Percentiles rank a stretch among this genome's conserved stretches.
Evolutionary conservation across 2,888 invertebrate genomes (phyloP).

Genomic region (Caenorhabditis sp.): DNA sequence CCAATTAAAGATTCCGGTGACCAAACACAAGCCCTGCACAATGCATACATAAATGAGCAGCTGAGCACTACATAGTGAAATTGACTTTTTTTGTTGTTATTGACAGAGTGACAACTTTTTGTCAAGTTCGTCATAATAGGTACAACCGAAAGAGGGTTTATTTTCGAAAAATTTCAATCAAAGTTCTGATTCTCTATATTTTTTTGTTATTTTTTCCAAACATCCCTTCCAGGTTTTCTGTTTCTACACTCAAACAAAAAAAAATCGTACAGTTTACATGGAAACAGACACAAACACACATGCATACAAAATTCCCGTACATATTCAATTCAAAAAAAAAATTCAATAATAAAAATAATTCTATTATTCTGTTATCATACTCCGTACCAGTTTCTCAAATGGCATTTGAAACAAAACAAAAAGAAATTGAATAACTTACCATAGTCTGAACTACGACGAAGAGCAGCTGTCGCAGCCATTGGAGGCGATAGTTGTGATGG

Average conservation of each 20-base stretch:
- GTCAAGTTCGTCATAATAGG: no score
- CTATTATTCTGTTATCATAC: not conserved
- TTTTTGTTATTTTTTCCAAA: no score
- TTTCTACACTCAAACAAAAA: not conserved
- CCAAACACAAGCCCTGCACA: slow-evolving; percentile 24
- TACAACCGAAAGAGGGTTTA: no score
- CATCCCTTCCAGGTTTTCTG: not conserved
- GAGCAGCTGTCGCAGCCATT: slow-evolving; percentile 53
- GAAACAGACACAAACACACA: not conserved
- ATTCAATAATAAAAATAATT: not conserved
- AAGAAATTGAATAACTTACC: slow-evolving; percentile 19
- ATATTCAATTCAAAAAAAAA: not conserved
- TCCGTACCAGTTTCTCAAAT: not conserved
- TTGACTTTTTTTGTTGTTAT: not conserved
- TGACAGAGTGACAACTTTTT: no score
- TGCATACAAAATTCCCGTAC: not conserved
- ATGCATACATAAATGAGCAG: slow-evolving; percentile 48
- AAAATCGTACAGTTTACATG: not conserved
- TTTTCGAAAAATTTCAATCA: no score
- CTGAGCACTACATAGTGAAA: slow-evolving; percentile 28
- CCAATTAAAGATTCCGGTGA: slow-evolving; percentile 43
- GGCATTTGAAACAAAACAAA: no score
- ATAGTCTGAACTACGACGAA: slow-evolving; percentile 51
- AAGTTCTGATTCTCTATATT: no score
- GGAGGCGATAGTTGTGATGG: slow-evolving; percentile 47